Percentiles rank a stretch among this genome's conserved stretches.
Evolutionary conservation across 2,113 vertebrate species (phyloP).

Genomic region (Camelus bactrianus): DNA sequence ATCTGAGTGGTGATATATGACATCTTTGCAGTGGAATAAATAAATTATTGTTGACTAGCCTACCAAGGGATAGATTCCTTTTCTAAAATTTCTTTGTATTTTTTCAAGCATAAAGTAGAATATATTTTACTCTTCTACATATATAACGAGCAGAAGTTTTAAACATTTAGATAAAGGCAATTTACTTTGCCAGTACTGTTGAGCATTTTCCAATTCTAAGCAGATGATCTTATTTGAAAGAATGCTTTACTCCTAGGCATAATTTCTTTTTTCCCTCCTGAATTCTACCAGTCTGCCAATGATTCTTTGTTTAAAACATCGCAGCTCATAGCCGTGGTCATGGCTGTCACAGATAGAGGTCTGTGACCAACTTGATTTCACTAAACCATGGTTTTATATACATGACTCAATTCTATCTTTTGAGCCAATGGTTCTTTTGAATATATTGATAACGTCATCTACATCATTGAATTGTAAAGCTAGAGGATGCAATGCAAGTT

Average conservation of each 20-base stretch:
- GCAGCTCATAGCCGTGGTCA: not conserved
- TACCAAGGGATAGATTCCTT: not conserved
- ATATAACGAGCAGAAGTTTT: not conserved
- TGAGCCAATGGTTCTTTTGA: not conserved
- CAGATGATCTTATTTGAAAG: conserved; percentile 13
- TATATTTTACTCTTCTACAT: not conserved
- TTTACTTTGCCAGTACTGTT: not conserved
- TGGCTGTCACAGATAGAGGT: not conserved
- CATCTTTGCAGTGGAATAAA: not conserved
- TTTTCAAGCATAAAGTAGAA: not conserved
- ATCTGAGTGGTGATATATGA: not conserved
- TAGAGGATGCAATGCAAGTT: not conserved
- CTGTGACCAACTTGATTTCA: not conserved
- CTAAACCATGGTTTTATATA: not conserved
- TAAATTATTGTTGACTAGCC: not conserved
- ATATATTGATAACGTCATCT: not conserved
- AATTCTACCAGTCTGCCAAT: not conserved
- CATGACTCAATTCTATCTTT: not conserved
- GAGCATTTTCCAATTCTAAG: conserved; percentile 22
- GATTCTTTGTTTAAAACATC: conserved; percentile 34
- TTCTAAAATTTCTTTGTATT: not conserved
- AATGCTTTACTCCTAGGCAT: not conserved
- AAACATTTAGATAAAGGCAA: not conserved
- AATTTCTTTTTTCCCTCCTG: conserved; percentile 54
- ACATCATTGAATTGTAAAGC: not conserved